A percentile compares a stretch with the other conserved stretches of the same genome.
phyloP scores from a whole-genome alignment of 2,888 invertebrate genomes.

The Cephus pulcher region DNA sequence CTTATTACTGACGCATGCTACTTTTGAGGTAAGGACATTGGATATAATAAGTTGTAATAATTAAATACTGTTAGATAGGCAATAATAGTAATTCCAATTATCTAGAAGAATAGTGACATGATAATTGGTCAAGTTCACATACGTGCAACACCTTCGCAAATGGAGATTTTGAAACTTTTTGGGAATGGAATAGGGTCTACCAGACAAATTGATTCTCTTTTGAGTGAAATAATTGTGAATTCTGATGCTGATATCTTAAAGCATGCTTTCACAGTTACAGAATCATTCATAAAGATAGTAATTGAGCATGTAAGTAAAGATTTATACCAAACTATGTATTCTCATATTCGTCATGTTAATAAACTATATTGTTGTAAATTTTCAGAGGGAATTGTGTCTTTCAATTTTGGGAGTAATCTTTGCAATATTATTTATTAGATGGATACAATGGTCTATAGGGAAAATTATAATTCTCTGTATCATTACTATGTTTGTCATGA shows the following conservation, averaged over 20 bases:
- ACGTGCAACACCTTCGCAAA: constrained; percentile 39
- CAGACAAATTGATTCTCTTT: constrained; percentile 48
- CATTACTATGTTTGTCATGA: constrained; percentile 36
- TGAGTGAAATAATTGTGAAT: constrained; percentile 39
- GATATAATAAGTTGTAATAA: not conserved
- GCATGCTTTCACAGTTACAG: constrained; percentile 10
- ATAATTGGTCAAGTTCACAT: constrained; percentile 40
- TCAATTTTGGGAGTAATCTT: constrained; percentile 7
- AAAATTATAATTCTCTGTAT: constrained; percentile 34
- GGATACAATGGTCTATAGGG: constrained; percentile 29
- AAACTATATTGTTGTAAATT: not conserved
- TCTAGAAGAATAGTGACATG: constrained; percentile 32
- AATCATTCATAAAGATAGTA: constrained; percentile 15
- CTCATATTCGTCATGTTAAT: constrained; percentile 7
- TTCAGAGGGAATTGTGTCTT: constrained; percentile 31
- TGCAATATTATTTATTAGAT: constrained; percentile 30
- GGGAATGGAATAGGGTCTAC: constrained; percentile 39
- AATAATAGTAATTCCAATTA: not conserved
- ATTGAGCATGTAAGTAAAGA: constrained; percentile 29
- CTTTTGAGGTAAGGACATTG: constrained; percentile 36
- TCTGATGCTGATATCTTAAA: constrained; percentile 20
- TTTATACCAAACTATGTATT: constrained; percentile 7
- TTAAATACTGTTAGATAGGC: not conserved
- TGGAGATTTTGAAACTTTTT: constrained; percentile 43
- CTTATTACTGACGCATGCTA: constrained; percentile 42